phyloP scores from a whole-genome alignment of 2,888 invertebrate species.

The Amphipyra tragopoginis region DNA sequence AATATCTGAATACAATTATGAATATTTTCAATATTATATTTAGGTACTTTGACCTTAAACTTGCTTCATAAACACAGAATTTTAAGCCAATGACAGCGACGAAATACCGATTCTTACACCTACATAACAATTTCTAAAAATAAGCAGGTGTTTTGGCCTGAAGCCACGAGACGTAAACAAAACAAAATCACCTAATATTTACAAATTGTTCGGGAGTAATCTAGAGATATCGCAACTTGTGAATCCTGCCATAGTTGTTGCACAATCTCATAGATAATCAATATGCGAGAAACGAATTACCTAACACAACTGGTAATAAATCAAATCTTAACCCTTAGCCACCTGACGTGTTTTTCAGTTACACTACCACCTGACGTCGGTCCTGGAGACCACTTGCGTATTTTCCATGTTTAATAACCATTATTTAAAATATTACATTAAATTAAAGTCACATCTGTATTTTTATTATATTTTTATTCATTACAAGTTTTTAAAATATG shows the following conservation, averaged over 20 bases:
- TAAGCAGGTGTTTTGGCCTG: constrained; percentile 71
- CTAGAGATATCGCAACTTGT: constrained; percentile 12
- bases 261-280: constrained; percentile 6
- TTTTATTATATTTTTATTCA: no score
- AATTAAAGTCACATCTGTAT: no score
- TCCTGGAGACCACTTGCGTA: no score
- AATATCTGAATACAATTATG: no score
- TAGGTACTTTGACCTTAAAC: constrained; percentile 57
- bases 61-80: constrained; percentile 45
- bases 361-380: no score
- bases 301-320: constrained; percentile 12
- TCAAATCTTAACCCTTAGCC: no score
- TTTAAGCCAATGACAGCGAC: constrained; percentile 47
- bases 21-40: no score
- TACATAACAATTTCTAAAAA: constrained; percentile 68
- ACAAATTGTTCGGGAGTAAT: constrained; percentile 30
- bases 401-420: no score
- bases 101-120: constrained; percentile 55
- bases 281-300: neutral
- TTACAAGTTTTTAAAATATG: no score
- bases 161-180: constrained; percentile 69
- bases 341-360: no score
- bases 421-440: no score
- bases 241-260: constrained; percentile 6
- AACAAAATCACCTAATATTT: constrained; percentile 54